Percentiles rank a stretch among this genome's conserved stretches.
Evolutionary conservation across 2,888 invertebrate genomes (phyloP).

Genomic region (Tetrapedia diversipes): DNA sequence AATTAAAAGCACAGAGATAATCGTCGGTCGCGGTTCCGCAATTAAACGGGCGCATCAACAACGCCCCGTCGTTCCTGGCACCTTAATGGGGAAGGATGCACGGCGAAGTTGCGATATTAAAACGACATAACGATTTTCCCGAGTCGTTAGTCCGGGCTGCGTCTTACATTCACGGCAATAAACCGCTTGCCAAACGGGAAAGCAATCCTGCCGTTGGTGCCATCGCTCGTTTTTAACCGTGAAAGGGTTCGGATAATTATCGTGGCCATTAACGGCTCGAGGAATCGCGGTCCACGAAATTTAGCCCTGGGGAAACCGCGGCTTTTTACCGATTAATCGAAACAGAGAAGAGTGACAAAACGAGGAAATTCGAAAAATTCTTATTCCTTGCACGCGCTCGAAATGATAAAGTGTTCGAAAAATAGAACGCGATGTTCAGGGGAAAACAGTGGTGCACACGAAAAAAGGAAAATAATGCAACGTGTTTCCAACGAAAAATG

Average conservation of each 20-base stretch:
- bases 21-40: background rate
- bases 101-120: conserved; percentile 23
- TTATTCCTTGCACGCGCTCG: background rate
- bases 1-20: conserved; percentile 1
- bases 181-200: background rate
- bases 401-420: background rate
- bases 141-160: conserved; percentile 41
- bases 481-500: background rate
- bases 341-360: background rate
- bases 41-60: conserved; percentile 26
- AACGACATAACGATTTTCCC: conserved; percentile 31
- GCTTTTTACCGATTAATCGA: conserved; percentile 1
- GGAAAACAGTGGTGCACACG: background rate
- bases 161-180: conserved; percentile 17
- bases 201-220: background rate
- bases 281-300: background rate
- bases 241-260: conserved; percentile 28
- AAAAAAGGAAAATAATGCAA: background rate
- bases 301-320: background rate
- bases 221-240: conserved; percentile 12
- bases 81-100: conserved; percentile 16
- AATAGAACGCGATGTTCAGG: background rate
- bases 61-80: background rate
- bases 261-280: conserved; percentile 17
- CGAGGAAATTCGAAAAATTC: background rate